Percentiles rank a stretch among this genome's conserved stretches.
Conservation (phyloP, 2,888 invertebrate genomes). For the Eurytoma adleriae region DNA sequence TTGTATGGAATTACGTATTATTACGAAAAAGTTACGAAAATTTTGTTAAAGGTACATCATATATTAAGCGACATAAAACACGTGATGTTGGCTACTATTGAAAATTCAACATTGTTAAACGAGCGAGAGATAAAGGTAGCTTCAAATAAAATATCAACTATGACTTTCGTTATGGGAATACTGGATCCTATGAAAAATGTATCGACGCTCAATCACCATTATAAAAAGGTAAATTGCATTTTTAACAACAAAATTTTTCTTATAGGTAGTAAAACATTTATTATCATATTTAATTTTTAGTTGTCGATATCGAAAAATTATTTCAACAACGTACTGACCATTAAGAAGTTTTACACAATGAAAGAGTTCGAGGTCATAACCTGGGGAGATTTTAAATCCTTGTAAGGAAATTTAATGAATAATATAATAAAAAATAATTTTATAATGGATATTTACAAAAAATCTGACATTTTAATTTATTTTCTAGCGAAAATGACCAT, state of each 20-base stretch:
- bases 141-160: conserved; percentile 33
- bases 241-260: not conserved
- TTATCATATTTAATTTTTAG: conserved; percentile 14
- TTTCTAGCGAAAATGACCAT: conserved; percentile 24
- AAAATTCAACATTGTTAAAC: conserved; percentile 25
- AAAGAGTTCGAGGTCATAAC: conserved; percentile 34
- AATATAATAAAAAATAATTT: too few relatives aligned
- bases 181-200: conserved; percentile 39
- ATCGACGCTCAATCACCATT: conserved; percentile 25
- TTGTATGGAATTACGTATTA: not conserved
- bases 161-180: conserved; percentile 38
- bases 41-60: conserved; percentile 18
- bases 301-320: conserved; percentile 34
- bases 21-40: not conserved
- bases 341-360: conserved; percentile 35
- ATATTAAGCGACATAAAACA: conserved; percentile 41
- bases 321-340: conserved; percentile 36
- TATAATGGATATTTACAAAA: not conserved
- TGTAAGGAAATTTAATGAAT: conserved; percentile 8
- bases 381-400: not conserved
- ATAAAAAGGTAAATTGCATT: conserved; percentile 29
- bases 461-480: not conserved
- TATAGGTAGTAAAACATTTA: not conserved
- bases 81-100: conserved; percentile 20
- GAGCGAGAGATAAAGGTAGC: conserved; percentile 27